Base-by-base conservation (phyloP, 2,888 invertebrate genomes). In the Carcina quercana region DNA sequence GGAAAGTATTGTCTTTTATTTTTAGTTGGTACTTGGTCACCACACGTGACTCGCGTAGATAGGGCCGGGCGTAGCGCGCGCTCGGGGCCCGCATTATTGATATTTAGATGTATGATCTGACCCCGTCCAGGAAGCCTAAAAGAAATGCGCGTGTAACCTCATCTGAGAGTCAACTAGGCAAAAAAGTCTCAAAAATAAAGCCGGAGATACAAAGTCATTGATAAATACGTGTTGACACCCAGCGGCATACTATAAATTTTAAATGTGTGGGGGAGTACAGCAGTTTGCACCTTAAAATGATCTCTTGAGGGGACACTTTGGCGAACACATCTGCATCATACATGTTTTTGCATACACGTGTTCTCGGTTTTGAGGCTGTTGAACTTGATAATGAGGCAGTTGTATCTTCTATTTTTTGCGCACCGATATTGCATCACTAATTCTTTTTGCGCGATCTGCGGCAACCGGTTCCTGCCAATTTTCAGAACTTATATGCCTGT, bases 321-420 rank as follows among this genome's bases (percentile, higher is more conserved):
- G 78, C 79, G 56, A 61, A 65, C 47, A 61, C 50, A 43, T 42
- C 35, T 39, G 33, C 45, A 45, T 58, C 53, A 53, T 58, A 55
- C 51, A 50, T 58, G 59, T 53, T 76, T 82, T 82, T 79, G 80
- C 82, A 80, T 82, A 80, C 82, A 83, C 83, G 83, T 80, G 82
- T 61, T 82, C 71, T 54, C 66, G 57, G 52, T n/a, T 63, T 62
- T 50, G 75, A 54, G 83, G 82, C 82, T 83, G 74, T 82, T 82
- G 82, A 83, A 83, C 83, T 80, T 82, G 79, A 80, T 82, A 79
- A 76, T 76, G 71, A 71, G 70, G 72, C 72, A 62, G 61, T 59
- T 67, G 72, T 78, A 72, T 76, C 64, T 72, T 55, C 50, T 45
- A 54, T 66, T 72, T 66, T 78, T 75, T 71, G 57, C 62, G 54